Evolutionary conservation across 64 coral and sea anemone species (phyloP).

Genomic region (Porites lutea): DNA sequence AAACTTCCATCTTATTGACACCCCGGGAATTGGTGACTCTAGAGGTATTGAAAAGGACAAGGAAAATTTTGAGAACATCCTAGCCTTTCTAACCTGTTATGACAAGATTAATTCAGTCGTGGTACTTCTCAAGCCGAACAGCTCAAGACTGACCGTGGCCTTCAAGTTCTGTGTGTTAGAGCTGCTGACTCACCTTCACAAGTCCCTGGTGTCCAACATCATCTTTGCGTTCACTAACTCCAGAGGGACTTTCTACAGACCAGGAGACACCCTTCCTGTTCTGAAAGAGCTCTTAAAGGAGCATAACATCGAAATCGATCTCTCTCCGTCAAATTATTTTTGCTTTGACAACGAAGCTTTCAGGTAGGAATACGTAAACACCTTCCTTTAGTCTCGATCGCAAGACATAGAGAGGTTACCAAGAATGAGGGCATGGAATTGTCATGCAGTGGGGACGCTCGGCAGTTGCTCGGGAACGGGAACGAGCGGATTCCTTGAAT

Average conservation of each 20-base stretch:
- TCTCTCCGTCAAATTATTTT: conserved; percentile 35
- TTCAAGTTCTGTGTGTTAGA: conserved; percentile 46
- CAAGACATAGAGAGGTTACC: no score
- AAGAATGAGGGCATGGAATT: no score
- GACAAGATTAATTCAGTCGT: conserved; percentile 41
- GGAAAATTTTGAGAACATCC: conserved; percentile 38
- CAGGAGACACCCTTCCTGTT: conserved; percentile 3
- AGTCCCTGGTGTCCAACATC: conserved; percentile 34
- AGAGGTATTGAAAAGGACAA: conserved; percentile 33
- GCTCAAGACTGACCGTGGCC: conserved; percentile 16
- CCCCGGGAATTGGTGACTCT: conserved; percentile 29
- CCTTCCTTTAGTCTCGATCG: no score
- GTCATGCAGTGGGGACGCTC: no score
- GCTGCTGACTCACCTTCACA: conserved; percentile 37
- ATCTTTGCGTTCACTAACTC: conserved; percentile 48
- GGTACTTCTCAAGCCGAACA: conserved; percentile 39
- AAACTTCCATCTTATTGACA: conserved; percentile 46
- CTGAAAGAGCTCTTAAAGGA: neutral
- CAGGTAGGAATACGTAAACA: conserved; percentile 41
- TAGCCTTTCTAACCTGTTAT: conserved; percentile 36
- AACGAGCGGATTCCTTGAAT: no score
- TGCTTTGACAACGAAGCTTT: conserved; percentile 69
- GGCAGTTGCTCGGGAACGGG: no score
- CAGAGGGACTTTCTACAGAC: conserved; percentile 41
- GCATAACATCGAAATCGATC: neutral